Evolutionary conservation across 1,140 invertebrate species (phyloP).

Genomic region (Aphis gossypii): DNA sequence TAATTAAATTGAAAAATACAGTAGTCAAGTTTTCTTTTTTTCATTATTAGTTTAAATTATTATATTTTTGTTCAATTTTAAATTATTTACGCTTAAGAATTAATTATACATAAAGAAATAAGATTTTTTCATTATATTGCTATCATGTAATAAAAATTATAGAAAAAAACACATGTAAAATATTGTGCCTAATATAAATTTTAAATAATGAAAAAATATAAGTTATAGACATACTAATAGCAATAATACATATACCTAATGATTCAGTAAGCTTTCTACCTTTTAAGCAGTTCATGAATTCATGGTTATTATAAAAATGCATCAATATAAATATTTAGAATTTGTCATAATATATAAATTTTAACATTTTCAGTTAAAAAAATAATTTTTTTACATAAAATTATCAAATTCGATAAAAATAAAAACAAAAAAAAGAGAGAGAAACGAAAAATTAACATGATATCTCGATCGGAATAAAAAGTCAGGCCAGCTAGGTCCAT

Average conservation of each 20-base stretch:
- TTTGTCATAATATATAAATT: too few relatives aligned
- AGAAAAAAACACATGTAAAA: not conserved
- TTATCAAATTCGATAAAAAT: too few relatives aligned
- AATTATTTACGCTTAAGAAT: not conserved
- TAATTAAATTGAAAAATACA: not conserved
- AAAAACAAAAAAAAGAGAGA: too few relatives aligned
- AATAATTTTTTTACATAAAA: too few relatives aligned
- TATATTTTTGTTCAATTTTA: conserved; percentile 14
- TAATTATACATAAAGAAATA: not conserved
- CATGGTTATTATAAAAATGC: not conserved
- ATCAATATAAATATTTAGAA: not conserved
- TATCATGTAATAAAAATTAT: not conserved
- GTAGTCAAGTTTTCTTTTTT: not conserved
- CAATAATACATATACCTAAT: not conserved
- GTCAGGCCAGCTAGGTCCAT: too few relatives aligned
- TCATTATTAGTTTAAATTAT: not conserved
- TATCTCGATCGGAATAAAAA: too few relatives aligned
- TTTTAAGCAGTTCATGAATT: not conserved
- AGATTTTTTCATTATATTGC: not conserved
- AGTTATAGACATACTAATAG: not conserved
- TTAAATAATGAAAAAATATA: not conserved
- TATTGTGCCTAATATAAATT: not conserved
- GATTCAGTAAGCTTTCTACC: not conserved
- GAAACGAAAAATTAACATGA: too few relatives aligned
- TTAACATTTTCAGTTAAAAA: too few relatives aligned